These are phyloP conservation scores for Hippocampus guttulatus DNA, from an alignment of 2,113 vertebrate genomes.

Conservation along the genomic window DNA sequence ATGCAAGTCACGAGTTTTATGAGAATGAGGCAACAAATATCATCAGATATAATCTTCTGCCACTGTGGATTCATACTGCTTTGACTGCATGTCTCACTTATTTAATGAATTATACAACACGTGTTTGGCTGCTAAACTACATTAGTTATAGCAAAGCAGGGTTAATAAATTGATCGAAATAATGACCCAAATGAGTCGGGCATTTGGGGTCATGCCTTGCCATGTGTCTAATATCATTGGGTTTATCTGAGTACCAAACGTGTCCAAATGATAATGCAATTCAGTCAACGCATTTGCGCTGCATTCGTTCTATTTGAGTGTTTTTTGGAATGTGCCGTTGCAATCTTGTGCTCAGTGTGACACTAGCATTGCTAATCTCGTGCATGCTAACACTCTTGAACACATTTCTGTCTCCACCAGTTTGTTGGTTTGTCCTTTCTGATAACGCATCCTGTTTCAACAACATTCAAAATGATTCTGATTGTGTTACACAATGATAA, in stretches of 20 bases:
- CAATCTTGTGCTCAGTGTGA: not conserved
- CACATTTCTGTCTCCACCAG: not conserved
- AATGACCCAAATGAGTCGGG: not conserved
- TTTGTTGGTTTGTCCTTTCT: not conserved
- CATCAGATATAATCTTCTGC: not conserved
- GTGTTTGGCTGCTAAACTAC: not conserved
- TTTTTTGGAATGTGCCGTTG: not conserved
- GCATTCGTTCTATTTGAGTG: not conserved
- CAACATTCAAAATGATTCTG: not conserved
- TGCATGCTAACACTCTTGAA: not conserved
- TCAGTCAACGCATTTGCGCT: not conserved
- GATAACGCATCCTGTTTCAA: not conserved
- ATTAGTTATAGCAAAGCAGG: not conserved
- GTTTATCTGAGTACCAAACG: not conserved
- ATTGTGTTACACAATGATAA: too few relatives aligned
- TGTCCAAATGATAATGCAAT: not conserved
- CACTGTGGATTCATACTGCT: not conserved
- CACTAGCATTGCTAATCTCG: not conserved
- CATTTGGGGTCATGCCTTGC: not conserved
- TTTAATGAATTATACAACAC: not conserved
- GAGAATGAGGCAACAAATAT: not conserved
- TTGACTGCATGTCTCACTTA: not conserved
- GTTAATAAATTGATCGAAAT: not conserved
- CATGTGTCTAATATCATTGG: not conserved
- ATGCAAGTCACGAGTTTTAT: not conserved